A percentile compares a stretch with the other conserved stretches of the same genome.
Conservation (phyloP, 1,140 invertebrate species). For the Neotoxoptera formosana region DNA sequence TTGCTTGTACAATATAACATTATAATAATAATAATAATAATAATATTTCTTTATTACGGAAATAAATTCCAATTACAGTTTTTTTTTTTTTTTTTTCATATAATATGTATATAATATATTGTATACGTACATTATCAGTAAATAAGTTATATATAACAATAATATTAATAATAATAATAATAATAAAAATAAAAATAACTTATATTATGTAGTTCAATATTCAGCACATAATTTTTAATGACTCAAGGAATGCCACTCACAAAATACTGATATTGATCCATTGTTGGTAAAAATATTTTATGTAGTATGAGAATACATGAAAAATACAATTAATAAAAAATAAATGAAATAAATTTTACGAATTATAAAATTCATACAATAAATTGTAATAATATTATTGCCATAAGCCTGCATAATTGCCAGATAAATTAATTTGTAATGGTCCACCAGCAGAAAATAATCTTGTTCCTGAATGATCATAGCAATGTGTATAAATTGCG, state of each 20-base stretch:
- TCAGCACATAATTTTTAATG: not conserved
- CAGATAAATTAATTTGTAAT: slow-evolving; percentile 85
- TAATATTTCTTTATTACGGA: too few species aligned
- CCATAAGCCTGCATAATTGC: slow-evolving; percentile 82
- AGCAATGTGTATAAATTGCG: slow-evolving; percentile 97
- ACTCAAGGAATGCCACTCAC: not conserved
- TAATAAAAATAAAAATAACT: too few species aligned
- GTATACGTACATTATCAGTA: too few species aligned
- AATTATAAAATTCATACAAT: slow-evolving; percentile 26
- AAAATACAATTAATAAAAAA: too few species aligned
- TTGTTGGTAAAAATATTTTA: not conserved
- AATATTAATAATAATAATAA: too few species aligned
- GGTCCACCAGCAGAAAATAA: slow-evolving; percentile 95
- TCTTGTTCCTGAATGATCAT: slow-evolving; percentile 88
- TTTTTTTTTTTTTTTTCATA: too few species aligned
- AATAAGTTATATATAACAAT: too few species aligned
- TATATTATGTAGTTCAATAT: too few species aligned
- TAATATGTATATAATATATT: too few species aligned
- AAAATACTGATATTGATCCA: not conserved
- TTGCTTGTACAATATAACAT: not conserved
- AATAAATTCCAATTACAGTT: too few species aligned
- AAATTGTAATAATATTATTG: slow-evolving; percentile 65
- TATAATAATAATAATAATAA: too few species aligned
- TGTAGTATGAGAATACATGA: not conserved
- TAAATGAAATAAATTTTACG: too few species aligned